These are phyloP conservation scores for Oligia strigilis DNA, from an alignment of 2,888 invertebrate genomes.

Conservation along the genomic window DNA sequence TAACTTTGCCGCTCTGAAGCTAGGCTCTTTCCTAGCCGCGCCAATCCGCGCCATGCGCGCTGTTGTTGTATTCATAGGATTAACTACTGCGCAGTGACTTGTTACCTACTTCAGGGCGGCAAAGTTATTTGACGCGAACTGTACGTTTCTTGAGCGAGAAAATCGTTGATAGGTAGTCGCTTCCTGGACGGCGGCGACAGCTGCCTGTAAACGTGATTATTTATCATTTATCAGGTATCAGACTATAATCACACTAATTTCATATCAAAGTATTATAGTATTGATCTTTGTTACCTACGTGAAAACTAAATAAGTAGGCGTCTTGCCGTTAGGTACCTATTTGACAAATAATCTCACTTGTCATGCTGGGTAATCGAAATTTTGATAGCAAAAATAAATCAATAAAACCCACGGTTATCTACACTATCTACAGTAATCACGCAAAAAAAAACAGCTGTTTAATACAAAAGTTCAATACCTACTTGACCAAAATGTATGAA, in stretches of 20 bases:
- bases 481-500: too few species aligned
- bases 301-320: background rate
- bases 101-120: too few species aligned
- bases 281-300: background rate
- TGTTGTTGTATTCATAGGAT: too few species aligned
- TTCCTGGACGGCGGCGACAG: background rate
- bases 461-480: too few species aligned
- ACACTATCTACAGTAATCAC: too few species aligned
- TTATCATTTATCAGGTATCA: conserved; percentile 12
- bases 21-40: too few species aligned
- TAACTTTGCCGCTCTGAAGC: too few species aligned
- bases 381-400: background rate
- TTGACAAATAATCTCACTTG: conserved; percentile 8
- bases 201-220: background rate
- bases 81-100: too few species aligned
- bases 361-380: background rate
- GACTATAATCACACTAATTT: conserved; percentile 8
- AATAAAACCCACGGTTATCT: background rate
- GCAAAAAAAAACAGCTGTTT: too few species aligned
- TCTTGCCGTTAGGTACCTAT: background rate
- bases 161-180: background rate
- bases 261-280: background rate
- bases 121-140: too few species aligned
- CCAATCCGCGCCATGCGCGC: too few species aligned
- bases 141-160: background rate